phyloP scores from a whole-genome alignment of 2,797 vertebrate genomes.

The Cryptoprocta ferox region DNA sequence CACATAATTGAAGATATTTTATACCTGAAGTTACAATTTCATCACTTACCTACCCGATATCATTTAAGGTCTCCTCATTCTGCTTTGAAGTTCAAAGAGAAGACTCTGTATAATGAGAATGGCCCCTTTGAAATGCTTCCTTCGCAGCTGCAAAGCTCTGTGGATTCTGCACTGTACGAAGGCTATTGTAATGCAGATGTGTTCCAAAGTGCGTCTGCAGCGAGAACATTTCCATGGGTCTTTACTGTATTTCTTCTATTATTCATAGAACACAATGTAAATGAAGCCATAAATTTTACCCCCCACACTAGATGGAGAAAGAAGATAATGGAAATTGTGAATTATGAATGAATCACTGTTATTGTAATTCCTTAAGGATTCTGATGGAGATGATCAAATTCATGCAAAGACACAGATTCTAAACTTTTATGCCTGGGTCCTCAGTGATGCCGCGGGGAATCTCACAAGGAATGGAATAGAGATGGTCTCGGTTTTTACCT shows the following conservation, averaged over 20 bases:
- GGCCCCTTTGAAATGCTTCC: conserved; percentile 84
- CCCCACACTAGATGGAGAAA: conserved; percentile 87
- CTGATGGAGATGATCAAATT: conserved; percentile 87
- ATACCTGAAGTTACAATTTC: conserved; percentile 73
- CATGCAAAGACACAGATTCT: conserved; percentile 84
- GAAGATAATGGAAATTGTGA: conserved; percentile 91
- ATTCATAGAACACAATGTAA: conserved; percentile 92
- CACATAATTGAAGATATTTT: conserved; percentile 63
- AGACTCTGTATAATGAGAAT: conserved; percentile 75
- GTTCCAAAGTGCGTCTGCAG: conserved; percentile 82
- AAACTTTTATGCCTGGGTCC: conserved; percentile 84
- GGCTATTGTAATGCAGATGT: conserved; percentile 87
- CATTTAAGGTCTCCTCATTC: conserved; percentile 78
- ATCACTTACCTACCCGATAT: conserved; percentile 82
- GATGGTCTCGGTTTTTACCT: conserved; percentile 81
- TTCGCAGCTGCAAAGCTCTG: conserved; percentile 85
- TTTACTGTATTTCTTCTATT: conserved; percentile 91
- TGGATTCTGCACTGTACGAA: conserved; percentile 55
- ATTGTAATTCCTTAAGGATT: conserved; percentile 90
- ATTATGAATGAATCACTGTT: conserved; percentile 92
- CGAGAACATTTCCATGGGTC: conserved; percentile 87
- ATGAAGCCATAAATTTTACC: conserved; percentile 91
- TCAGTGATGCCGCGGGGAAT: conserved; percentile 81
- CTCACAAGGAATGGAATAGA: conserved; percentile 82
- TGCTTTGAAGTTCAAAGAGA: conserved; percentile 85